Base-by-base conservation (phyloP, 1,140 invertebrate genomes). In the Centruroides sculpturatus region DNA sequence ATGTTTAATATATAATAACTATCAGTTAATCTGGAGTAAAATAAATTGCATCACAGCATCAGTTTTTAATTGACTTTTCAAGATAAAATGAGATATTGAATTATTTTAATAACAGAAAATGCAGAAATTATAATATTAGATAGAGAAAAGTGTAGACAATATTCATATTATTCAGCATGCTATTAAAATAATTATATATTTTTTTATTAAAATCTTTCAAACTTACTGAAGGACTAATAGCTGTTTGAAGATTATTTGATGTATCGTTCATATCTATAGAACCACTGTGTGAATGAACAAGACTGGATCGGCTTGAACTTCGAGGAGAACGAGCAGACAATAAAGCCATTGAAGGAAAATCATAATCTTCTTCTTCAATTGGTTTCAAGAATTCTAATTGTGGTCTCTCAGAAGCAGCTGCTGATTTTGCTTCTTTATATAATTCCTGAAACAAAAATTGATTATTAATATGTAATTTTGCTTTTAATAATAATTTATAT, bases 391-490 rank as follows among this genome's bases (percentile, higher is more conserved):
- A 57, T 51, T 36, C 56, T 12, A 57, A 35, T 10, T 13, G 12
- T 55, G 9, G 9, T 50, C 60, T 48, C 34, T 55, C 47, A 12
- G 66, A 63, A 51, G 50, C 10, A 50, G 62, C 47, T 52, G 77
- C 75, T 56, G 76, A 73, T 70, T 80, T 82, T 41, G 80, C 77
- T 67, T 80, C 75, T 54, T 74, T 69, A 70, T 84, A 83, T 52
- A 82, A 72, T 48, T 78, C 80, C 72, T 47, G 47, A 41, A 41
- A 41, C 8, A 41, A 23, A 23, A 23, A 23, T 23, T 23, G 23
- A 23, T 23, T 23, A 23, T 23, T 23, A 23, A 23, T 23, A 23
- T 23, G 23, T 23, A 23, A 23, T 23, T 23, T 23, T 23, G 23
- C 23, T 23, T 23, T 23, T 23, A 23, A 23, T 23, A 23, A 23